Conservation (phyloP, 2,888 invertebrate species). For the Microctonus brassicae region DNA sequence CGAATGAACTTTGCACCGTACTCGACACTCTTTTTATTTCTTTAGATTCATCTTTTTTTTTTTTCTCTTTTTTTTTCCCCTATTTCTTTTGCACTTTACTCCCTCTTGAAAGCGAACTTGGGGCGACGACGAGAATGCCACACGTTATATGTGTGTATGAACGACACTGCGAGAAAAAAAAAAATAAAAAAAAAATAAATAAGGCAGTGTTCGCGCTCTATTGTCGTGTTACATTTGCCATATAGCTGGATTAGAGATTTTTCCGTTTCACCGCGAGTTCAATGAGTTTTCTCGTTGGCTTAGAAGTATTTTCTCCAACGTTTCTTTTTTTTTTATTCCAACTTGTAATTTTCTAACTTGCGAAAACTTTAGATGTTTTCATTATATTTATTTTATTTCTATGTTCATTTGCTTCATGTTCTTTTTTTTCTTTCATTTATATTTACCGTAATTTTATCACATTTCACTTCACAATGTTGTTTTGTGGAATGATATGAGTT, state of each 20-base stretch:
- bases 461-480: background rate
- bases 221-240: constrained; percentile 28
- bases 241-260: constrained; percentile 28
- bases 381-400: background rate
- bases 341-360: constrained; percentile 18
- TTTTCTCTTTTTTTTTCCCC: constrained; percentile 11
- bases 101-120: background rate
- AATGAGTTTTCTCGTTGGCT: constrained; percentile 25
- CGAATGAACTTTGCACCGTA: constrained; percentile 30
- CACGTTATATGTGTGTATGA: background rate
- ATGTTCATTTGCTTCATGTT: constrained; percentile 16
- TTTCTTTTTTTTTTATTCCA: background rate
- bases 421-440: constrained; percentile 26
- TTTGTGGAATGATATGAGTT: constrained; percentile 1
- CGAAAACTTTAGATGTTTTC: background rate
- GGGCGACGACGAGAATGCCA: constrained; percentile 22
- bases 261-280: constrained; percentile 27
- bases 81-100: constrained; percentile 6
- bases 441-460: background rate
- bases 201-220: background rate
- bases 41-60: constrained; percentile 22
- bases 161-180: background rate
- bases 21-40: constrained; percentile 41
- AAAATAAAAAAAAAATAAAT: background rate
- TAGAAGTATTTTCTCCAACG: constrained; percentile 18